These are phyloP conservation scores for Halichoeres trimaculatus DNA, from an alignment of 2,113 vertebrate genomes.

Conservation along the genomic window DNA sequence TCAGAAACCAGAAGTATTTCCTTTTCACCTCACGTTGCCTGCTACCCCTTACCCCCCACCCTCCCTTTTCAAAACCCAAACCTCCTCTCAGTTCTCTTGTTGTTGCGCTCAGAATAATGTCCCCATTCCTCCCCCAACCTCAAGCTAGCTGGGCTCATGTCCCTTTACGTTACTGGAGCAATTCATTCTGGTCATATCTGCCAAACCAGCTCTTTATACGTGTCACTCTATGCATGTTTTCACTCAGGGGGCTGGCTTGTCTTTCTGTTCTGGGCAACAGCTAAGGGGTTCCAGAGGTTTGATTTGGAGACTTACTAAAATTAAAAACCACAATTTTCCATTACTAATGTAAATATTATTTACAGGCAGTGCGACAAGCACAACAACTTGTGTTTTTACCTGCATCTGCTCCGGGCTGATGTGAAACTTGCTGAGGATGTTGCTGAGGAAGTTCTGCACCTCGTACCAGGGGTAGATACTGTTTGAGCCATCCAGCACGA, in stretches of 20 bases:
- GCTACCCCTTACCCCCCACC: slow-evolving; percentile 45
- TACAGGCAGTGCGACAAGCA: slow-evolving; percentile 21
- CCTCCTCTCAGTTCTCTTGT: slow-evolving; percentile 49
- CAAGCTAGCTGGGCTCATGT: slow-evolving; percentile 42
- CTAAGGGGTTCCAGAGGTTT: slow-evolving; percentile 36
- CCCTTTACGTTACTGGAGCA: slow-evolving; percentile 56
- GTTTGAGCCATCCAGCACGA: slow-evolving; percentile 96
- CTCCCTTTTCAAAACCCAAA: slow-evolving; percentile 47
- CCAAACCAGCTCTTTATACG: slow-evolving; percentile 40
- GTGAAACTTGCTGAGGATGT: slow-evolving; percentile 94
- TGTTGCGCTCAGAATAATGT: slow-evolving; percentile 40
- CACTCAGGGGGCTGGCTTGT: slow-evolving; percentile 45
- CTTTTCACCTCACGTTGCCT: slow-evolving; percentile 76
- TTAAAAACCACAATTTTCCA: slow-evolving; percentile 68
- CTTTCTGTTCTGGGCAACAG: slow-evolving; percentile 38
- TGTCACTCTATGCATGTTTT: slow-evolving; percentile 57
- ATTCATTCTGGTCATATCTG: slow-evolving; percentile 61
- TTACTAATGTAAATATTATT: slow-evolving; percentile 59
- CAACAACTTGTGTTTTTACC: slow-evolving; percentile 72
- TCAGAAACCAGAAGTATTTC: slow-evolving; percentile 81
- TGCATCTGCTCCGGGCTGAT: slow-evolving; percentile 96
- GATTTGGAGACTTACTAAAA: slow-evolving; percentile 31
- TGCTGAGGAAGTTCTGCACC: slow-evolving; percentile 96
- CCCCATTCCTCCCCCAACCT: slow-evolving; percentile 44
- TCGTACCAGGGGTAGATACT: slow-evolving; percentile 98